phyloP scores from a whole-genome alignment of 2,113 vertebrate genomes.

The Myodes glareolus region DNA sequence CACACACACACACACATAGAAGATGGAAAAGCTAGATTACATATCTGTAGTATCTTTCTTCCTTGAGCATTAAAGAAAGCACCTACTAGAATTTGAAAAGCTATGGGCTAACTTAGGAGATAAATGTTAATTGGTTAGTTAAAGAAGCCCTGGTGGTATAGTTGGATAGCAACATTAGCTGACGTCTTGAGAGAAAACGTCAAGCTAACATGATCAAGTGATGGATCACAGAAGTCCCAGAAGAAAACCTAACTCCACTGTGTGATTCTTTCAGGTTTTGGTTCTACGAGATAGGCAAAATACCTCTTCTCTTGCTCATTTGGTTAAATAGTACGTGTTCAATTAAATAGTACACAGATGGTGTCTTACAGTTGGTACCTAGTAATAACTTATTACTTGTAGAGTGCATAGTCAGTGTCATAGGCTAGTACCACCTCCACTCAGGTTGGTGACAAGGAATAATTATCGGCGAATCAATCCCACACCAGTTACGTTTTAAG shows the following conservation, averaged over 20 bases:
- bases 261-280: neutral
- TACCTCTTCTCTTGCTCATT: neutral
- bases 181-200: neutral
- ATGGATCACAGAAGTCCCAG: neutral
- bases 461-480: too few relatives aligned
- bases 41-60: neutral
- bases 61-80: neutral
- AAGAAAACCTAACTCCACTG: neutral
- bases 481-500: too few relatives aligned
- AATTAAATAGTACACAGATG: neutral
- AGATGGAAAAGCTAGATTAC: too few relatives aligned
- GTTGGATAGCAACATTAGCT: neutral
- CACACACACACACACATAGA: too few relatives aligned
- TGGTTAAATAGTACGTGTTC: neutral
- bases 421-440: too few relatives aligned
- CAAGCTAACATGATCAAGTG: neutral
- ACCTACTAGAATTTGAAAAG: constrained; percentile 32
- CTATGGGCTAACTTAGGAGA: neutral
- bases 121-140: neutral
- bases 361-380: neutral
- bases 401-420: neutral
- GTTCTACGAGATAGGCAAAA: neutral
- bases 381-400: neutral
- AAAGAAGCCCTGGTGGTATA: neutral
- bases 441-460: neutral